Percentiles rank a stretch among this genome's conserved stretches.
These are phyloP conservation scores for Orthonyx spaldingii DNA, from an alignment of 2,113 vertebrate genomes.

Conservation along the genomic window DNA sequence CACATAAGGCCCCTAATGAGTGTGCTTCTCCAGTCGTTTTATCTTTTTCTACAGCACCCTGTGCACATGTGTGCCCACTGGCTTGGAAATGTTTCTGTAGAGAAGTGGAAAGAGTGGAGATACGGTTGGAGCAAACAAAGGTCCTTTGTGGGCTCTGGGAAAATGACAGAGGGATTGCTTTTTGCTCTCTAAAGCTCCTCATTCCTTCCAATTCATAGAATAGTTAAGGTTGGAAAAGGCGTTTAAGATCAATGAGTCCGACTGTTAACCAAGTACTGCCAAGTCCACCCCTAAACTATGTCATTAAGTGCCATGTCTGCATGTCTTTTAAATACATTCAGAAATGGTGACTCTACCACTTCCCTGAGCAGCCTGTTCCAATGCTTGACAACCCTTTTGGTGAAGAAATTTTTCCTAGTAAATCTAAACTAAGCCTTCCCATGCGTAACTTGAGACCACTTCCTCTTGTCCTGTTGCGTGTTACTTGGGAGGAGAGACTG, in stretches of 20 bases:
- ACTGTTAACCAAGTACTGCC: neutral
- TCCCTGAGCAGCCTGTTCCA: neutral
- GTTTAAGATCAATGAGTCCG: neutral
- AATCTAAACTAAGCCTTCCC: neutral
- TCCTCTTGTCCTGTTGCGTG: neutral
- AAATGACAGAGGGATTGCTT: neutral
- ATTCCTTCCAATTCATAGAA: neutral
- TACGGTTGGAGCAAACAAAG: slow-evolving; percentile 26
- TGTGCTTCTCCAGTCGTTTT: neutral
- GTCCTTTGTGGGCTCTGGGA: slow-evolving; percentile 12
- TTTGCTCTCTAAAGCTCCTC: neutral
- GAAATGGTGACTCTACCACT: neutral
- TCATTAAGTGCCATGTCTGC: neutral
- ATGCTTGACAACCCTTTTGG: neutral
- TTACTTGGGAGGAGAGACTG: neutral
- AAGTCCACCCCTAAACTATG: neutral
- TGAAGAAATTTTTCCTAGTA: neutral
- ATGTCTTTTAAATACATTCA: neutral
- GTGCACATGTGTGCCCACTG: neutral
- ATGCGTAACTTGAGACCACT: neutral
- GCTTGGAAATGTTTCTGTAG: slow-evolving; percentile 6
- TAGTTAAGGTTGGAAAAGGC: neutral
- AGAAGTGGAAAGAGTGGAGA: slow-evolving; percentile 9
- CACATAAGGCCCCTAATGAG: neutral
- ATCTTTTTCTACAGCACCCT: neutral